A percentile compares a stretch with the other conserved stretches of the same genome.
Evolutionary conservation across 1,140 invertebrate genomes (phyloP).

Genomic region (Polypedilum vanderplanki): DNA sequence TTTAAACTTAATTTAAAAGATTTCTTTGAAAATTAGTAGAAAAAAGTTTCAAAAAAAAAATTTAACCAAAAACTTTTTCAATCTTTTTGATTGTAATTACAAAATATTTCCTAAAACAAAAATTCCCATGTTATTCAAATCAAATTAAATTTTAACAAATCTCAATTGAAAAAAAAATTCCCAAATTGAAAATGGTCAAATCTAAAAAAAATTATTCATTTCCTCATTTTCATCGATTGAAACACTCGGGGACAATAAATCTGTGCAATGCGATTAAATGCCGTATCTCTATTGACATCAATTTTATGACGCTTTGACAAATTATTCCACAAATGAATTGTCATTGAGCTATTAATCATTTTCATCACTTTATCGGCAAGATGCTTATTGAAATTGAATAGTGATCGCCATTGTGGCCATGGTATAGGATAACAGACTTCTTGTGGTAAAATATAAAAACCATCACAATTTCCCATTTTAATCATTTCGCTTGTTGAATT

Average conservation of each 20-base stretch:
- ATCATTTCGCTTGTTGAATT: not conserved
- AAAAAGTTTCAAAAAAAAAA: too few relatives aligned
- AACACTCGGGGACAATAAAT: not conserved
- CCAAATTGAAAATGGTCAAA: too few relatives aligned
- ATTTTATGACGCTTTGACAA: not conserved
- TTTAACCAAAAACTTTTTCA: too few relatives aligned
- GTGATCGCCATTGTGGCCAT: not conserved
- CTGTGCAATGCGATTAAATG: not conserved
- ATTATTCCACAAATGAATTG: constrained; percentile 14
- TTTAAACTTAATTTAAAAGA: too few relatives aligned
- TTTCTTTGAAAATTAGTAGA: too few relatives aligned
- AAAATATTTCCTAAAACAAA: too few relatives aligned
- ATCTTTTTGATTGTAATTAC: too few relatives aligned
- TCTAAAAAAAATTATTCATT: too few relatives aligned
- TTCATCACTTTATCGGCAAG: not conserved
- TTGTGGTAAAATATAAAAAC: not conserved
- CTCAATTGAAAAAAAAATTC: too few relatives aligned
- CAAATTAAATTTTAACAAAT: too few relatives aligned
- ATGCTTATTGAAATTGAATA: constrained; percentile 1
- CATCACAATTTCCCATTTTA: constrained; percentile 1
- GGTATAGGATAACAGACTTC: not conserved
- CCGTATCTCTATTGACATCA: not conserved
- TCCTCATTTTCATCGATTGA: not conserved
- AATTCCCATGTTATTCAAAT: too few relatives aligned
- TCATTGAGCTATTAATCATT: not conserved